These are phyloP conservation scores for Danio jaintianensis DNA, from an alignment of 2,797 vertebrate species.

Conservation along the genomic window DNA sequence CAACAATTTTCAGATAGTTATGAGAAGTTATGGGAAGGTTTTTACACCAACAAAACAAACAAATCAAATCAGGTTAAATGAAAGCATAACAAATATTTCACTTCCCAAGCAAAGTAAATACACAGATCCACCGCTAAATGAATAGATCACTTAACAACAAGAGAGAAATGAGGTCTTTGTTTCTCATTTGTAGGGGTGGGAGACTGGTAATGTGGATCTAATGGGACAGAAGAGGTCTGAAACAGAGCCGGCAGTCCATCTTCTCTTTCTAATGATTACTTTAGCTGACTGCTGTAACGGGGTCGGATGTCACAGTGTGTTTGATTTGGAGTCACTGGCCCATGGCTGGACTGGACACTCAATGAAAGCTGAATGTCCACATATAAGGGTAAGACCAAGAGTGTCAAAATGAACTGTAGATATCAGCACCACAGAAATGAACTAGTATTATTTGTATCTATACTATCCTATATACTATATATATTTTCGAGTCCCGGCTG, in stretches of 20 bases:
- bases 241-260: conserved; percentile 67
- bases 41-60: conserved; percentile 3
- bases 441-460: neutral
- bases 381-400: conserved; percentile 29
- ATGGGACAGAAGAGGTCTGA: conserved; percentile 68
- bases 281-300: conserved; percentile 78
- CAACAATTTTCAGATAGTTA: conserved; percentile 31
- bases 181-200: conserved; percentile 59
- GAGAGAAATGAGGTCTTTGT: conserved; percentile 62
- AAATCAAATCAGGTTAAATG: neutral
- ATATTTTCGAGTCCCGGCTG: no score
- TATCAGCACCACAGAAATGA: conserved; percentile 20
- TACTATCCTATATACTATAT: no score
- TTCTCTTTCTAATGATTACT: conserved; percentile 77
- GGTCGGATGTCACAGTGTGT: conserved; percentile 60
- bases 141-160: conserved; percentile 24
- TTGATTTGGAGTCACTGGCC: conserved; percentile 66
- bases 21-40: conserved; percentile 11
- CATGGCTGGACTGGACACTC: conserved; percentile 30
- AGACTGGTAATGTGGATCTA: conserved; percentile 71
- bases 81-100: conserved; percentile 14
- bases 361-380: conserved; percentile 22
- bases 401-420: conserved; percentile 31
- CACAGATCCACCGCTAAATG: neutral
- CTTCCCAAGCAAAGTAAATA: neutral